A percentile compares a stretch with the other conserved stretches of the same genome.
phyloP scores from a whole-genome alignment of 2,113 vertebrate genomes.

The Chaetura pelagica region DNA sequence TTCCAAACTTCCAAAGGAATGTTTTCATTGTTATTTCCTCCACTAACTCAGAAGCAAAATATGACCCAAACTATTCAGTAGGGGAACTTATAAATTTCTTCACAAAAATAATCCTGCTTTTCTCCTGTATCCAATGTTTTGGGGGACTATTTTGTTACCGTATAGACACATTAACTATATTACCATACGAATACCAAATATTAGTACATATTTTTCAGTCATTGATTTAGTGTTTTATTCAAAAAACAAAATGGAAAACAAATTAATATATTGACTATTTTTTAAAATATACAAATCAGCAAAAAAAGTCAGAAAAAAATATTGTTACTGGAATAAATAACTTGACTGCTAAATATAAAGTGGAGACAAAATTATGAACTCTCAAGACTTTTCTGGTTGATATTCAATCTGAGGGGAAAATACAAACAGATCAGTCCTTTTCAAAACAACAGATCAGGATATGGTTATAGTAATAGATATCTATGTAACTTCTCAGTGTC shows the following conservation, averaged over 20 bases:
- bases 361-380: neutral
- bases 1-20: conserved; percentile 12
- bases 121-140: neutral
- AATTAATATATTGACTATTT: neutral
- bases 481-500: neutral
- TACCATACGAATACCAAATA: neutral
- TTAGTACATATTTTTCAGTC: neutral
- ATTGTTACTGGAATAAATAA: conserved; percentile 32
- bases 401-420: neutral
- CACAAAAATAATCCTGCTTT: neutral
- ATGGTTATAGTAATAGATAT: neutral
- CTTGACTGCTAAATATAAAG: conserved; percentile 32
- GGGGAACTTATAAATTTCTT: neutral
- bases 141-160: neutral
- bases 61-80: neutral
- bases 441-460: neutral
- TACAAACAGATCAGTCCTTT: neutral
- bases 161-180: neutral
- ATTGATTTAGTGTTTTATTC: neutral
- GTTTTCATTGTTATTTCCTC: conserved; percentile 14
- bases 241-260: conserved; percentile 10
- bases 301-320: neutral
- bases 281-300: neutral
- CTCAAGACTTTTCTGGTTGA: neutral
- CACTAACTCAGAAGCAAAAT: conserved; percentile 2